Evolutionary conservation across 2,797 vertebrate genomes (phyloP).

Genomic region (Bradypodion ventrale): DNA sequence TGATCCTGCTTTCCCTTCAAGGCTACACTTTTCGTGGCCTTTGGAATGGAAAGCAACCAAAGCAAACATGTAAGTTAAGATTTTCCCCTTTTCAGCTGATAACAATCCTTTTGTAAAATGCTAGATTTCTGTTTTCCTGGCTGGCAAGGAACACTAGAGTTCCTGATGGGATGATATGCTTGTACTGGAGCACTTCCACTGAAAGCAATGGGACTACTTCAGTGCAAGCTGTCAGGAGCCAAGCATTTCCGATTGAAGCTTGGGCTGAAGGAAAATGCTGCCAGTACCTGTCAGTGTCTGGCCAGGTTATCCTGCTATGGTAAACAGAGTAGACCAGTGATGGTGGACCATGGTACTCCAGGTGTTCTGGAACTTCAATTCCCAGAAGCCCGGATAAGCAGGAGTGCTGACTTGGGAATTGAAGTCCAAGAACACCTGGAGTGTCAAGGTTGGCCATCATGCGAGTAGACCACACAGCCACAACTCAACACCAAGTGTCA

Average conservation of each 20-base stretch:
- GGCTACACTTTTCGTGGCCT: conserved; percentile 10
- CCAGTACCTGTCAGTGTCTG: no score
- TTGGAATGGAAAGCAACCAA: not conserved
- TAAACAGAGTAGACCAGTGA: no score
- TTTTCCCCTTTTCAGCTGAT: not conserved
- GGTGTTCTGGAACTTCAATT: no score
- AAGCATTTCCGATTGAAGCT: not conserved
- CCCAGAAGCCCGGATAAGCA: no score
- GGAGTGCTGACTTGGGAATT: no score
- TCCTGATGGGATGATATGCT: not conserved
- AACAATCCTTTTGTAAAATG: not conserved
- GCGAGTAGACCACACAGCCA: no score
- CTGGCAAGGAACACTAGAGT: not conserved
- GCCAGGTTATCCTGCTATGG: no score
- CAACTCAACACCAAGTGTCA: no score
- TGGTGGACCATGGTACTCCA: no score
- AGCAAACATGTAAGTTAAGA: not conserved
- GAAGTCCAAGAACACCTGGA: no score
- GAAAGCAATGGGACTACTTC: not conserved
- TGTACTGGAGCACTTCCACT: not conserved
- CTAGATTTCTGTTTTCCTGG: not conserved
- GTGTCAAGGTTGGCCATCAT: no score
- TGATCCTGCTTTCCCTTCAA: not conserved
- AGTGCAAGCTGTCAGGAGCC: not conserved
- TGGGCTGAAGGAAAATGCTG: not conserved